A percentile compares a stretch with the other conserved stretches of the same genome.
Evolutionary conservation across 1,140 invertebrate genomes (phyloP).

Genomic region (Musca domestica): DNA sequence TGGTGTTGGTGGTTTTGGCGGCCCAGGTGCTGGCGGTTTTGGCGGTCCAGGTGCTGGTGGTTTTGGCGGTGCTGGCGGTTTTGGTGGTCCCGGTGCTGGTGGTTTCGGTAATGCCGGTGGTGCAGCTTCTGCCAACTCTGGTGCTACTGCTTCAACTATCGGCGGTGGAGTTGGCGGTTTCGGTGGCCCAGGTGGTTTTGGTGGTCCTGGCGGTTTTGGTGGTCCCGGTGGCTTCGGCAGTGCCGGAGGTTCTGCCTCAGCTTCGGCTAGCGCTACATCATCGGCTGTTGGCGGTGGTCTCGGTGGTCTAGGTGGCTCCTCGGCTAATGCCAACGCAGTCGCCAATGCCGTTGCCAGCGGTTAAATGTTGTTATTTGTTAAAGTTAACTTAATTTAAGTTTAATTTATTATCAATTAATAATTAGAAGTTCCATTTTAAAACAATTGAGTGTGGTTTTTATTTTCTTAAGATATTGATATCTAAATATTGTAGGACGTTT

Average conservation of each 20-base stretch:
- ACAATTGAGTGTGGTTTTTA: too few relatives aligned
- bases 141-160: not conserved
- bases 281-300: not conserved
- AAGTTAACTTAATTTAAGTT: too few relatives aligned
- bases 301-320: not conserved
- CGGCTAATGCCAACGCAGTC: not conserved
- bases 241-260: not conserved
- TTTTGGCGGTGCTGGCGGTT: constrained; percentile 4
- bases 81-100: not conserved
- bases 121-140: not conserved
- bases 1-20: constrained; percentile 7
- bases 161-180: not conserved
- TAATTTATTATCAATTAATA: too few relatives aligned
- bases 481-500: too few relatives aligned
- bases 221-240: not conserved
- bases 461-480: too few relatives aligned
- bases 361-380: too few relatives aligned
- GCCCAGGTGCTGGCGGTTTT: not conserved
- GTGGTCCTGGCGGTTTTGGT: not conserved
- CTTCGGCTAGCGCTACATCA: not conserved
- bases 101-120: constrained; percentile 15
- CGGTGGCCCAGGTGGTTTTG: not conserved
- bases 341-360: not conserved
- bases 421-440: too few relatives aligned
- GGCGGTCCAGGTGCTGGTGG: not conserved